Evolutionary conservation across 2,797 vertebrate species (phyloP).

Genomic region (Pseudochirops cupreus): DNA sequence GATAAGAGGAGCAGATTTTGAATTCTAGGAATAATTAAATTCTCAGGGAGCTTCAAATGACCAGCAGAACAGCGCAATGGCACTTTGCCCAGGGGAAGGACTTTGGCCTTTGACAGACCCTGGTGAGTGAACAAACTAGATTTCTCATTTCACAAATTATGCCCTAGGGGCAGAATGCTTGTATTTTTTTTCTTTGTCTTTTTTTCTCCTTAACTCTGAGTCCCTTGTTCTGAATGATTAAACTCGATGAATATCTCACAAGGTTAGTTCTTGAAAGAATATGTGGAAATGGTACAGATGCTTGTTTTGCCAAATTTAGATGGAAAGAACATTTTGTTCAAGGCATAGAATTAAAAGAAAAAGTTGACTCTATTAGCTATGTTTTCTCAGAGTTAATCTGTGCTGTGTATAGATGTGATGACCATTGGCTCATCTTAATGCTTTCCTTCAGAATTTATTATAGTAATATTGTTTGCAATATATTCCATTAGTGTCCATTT

Average conservation of each 20-base stretch:
- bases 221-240: slow-evolving; percentile 28
- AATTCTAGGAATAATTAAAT: background rate
- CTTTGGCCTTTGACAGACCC: background rate
- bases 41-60: background rate
- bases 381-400: background rate
- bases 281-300: background rate
- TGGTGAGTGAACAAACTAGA: background rate
- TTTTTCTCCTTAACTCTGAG: background rate
- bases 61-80: background rate
- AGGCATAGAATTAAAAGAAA: slow-evolving; percentile 7
- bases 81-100: background rate
- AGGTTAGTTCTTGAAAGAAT: background rate
- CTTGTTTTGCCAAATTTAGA: slow-evolving; percentile 25
- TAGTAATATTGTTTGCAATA: background rate
- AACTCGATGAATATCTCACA: background rate
- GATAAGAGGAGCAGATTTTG: background rate
- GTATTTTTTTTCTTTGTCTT: background rate
- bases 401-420: background rate
- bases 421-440: background rate
- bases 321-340: background rate
- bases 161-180: background rate
- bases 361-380: background rate
- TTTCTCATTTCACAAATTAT: background rate
- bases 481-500: background rate
- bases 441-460: background rate